Evolutionary conservation across 2,113 vertebrate species (phyloP), one percentile per base, ranked within the genome.

Genomic region (Cryptotis parvus): DNA sequence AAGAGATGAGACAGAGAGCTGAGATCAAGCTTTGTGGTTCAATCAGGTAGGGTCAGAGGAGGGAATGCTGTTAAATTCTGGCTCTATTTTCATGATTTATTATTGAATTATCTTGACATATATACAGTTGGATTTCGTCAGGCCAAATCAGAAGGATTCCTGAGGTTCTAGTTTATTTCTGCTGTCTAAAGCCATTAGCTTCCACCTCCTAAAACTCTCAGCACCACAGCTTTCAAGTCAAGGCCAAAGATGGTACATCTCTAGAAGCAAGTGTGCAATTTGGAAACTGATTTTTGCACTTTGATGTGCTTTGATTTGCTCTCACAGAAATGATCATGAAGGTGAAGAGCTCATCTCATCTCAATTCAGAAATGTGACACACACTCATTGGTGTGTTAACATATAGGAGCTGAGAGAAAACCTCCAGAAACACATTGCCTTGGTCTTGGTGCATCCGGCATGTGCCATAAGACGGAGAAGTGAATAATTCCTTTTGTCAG

Each of bases 111-210:
- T 84, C 91, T 95, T 94, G 65, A 63, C 78, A 31, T 79, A 65
- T 26, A 90, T 84, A 85, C 90, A 82, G 76, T 66, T 80, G 66
- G 43, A 69, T 68, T 82, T 52, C 29, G 66, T 65, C 35, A 31
- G 49, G 55, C 85, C 89, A 94, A 92, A 86, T 14, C 88, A 91
- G 83, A 95, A 88, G 39, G 66, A 91, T 94, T 37, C 87, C 75
- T 94, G 95, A 94, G 86, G 89, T 92, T 96, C 85, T 86, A 15
- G 98, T 98, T 89, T 94, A 89, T 94, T 95, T 90, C 94, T 94
- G 24, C 68, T 88, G 72, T 95, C 85, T 87, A 75, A 90, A 94
- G 45, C 12, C 90, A 94, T 94, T 91, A 77, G 43, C 68, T 94
- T 90, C 68, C 79, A 95, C 82, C 83, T 95, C 90, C 68, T 77